phyloP scores from a whole-genome alignment of 2,797 vertebrate species.

The Chelon auratus region DNA sequence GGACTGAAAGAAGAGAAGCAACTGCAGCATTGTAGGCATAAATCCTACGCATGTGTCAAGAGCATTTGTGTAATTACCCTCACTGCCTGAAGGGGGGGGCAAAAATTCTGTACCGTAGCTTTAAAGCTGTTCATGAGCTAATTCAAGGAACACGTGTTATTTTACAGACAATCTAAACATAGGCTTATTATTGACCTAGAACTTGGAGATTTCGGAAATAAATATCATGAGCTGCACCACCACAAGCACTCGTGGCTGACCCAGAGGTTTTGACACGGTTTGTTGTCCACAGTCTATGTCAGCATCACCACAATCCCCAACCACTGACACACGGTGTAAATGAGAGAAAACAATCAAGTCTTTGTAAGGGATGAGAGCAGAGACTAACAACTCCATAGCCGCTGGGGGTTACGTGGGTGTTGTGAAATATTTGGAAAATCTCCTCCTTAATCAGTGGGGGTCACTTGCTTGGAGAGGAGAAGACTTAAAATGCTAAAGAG shows the following conservation, averaged over 20 bases:
- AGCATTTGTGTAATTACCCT: no score
- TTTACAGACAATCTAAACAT: slow-evolving; percentile 2
- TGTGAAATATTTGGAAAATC: slow-evolving; percentile 82
- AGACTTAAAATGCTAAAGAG: slow-evolving; percentile 79
- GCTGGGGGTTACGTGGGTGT: slow-evolving; percentile 75
- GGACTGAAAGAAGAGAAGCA: no score
- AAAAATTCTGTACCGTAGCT: not conserved
- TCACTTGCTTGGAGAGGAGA: slow-evolving; percentile 66
- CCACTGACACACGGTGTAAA: slow-evolving; percentile 39
- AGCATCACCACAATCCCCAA: slow-evolving; percentile 32
- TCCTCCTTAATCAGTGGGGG: slow-evolving; percentile 68
- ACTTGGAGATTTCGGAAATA: slow-evolving; percentile 39
- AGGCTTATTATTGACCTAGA: slow-evolving; percentile 19
- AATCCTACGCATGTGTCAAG: no score
- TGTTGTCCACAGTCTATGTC: slow-evolving; percentile 25
- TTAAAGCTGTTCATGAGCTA: not conserved
- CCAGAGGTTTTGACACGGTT: slow-evolving; percentile 39
- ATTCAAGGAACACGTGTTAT: not conserved
- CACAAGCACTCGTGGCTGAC: slow-evolving; percentile 54
- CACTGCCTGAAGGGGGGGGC: no score
- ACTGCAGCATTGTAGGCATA: no score
- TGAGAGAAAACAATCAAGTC: slow-evolving; percentile 56
- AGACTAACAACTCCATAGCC: slow-evolving; percentile 57
- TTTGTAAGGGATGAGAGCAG: slow-evolving; percentile 63
- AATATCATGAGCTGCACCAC: slow-evolving; percentile 51